Conservation (phyloP, 2,797 vertebrate genomes). For the Macropus fuliginosus region DNA sequence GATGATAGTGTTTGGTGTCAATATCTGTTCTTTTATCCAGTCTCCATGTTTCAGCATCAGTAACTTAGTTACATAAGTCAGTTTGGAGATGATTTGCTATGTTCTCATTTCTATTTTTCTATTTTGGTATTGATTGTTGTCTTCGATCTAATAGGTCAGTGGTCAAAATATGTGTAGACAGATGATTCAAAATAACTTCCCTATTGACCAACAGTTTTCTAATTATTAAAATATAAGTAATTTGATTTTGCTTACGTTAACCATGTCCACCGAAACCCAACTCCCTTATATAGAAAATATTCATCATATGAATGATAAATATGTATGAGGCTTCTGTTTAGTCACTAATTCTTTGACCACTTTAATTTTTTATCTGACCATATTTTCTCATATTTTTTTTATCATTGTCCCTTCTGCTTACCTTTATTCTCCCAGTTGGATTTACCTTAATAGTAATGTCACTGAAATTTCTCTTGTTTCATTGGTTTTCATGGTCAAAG, state of each 20-base stretch:
- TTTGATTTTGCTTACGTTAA: background rate
- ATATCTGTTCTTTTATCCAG: background rate
- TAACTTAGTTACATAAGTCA: background rate
- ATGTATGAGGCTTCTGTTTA: background rate
- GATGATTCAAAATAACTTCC: background rate
- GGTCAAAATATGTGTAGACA: background rate
- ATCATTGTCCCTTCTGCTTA: background rate
- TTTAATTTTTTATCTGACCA: background rate
- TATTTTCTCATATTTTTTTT: background rate
- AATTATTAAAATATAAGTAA: background rate
- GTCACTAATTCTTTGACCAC: background rate
- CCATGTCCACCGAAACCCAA: background rate
- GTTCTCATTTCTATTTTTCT: background rate
- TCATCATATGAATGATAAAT: background rate
- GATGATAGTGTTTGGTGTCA: background rate
- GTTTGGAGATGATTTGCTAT: background rate
- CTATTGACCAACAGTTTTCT: background rate
- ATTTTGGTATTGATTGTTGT: background rate
- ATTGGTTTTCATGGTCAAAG: background rate
- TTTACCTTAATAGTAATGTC: background rate
- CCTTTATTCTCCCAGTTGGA: background rate
- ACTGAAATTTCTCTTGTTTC: background rate
- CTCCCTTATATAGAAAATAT: background rate
- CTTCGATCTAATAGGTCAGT: background rate
- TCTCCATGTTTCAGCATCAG: background rate